These are phyloP conservation scores for Lathamus discolor DNA, from an alignment of 2,113 vertebrate genomes.

Conservation along the genomic window DNA sequence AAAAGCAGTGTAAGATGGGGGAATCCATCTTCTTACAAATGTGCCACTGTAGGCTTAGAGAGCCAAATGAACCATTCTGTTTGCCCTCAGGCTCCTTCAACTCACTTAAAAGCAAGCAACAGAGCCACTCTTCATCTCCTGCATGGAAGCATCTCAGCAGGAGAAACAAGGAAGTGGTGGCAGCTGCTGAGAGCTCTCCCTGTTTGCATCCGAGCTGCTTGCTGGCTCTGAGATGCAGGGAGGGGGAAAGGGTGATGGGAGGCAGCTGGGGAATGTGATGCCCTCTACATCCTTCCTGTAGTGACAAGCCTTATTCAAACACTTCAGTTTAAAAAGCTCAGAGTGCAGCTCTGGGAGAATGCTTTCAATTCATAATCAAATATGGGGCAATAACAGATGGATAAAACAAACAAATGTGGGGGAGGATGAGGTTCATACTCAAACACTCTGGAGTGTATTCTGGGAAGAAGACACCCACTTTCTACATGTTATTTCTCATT, in stretches of 20 bases:
- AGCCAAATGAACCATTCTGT: background rate
- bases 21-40: background rate
- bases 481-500: conserved; percentile 17
- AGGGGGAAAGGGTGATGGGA: conserved; percentile 56
- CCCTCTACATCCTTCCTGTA: conserved; percentile 61
- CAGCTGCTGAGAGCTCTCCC: conserved; percentile 2
- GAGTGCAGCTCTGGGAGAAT: conserved; percentile 54
- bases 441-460: conserved; percentile 35
- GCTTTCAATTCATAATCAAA: conserved; percentile 67
- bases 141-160: background rate
- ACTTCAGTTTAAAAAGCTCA: conserved; percentile 61
- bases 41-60: background rate
- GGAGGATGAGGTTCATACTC: conserved; percentile 43
- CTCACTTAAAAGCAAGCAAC: background rate
- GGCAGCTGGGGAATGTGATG: conserved; percentile 62
- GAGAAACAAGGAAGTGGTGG: conserved; percentile 17
- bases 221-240: conserved; percentile 2
- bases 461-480: conserved; percentile 46
- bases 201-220: background rate
- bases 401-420: conserved; percentile 63
- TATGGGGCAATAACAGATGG: conserved; percentile 64
- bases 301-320: conserved; percentile 68
- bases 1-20: background rate
- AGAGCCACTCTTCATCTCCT: background rate
- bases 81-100: conserved; percentile 3